Percentiles rank a stretch among this genome's conserved stretches.
phyloP scores from a whole-genome alignment of 2,888 invertebrate species.

The Conistra vaccinii region DNA sequence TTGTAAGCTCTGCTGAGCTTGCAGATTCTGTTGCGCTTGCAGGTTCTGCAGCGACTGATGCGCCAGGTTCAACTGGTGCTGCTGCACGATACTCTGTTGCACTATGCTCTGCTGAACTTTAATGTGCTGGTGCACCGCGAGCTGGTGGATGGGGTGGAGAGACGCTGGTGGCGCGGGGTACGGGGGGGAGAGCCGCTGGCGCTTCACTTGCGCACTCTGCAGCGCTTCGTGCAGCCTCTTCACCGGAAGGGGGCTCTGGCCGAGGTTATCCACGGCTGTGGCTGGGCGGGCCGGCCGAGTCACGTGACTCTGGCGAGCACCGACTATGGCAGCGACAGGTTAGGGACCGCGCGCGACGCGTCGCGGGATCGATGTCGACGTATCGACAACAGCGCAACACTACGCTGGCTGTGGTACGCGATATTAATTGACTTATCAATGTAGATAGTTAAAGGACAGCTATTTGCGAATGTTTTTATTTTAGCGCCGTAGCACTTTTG shows the following conservation, averaged over 20 bases:
- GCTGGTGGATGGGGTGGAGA: conserved; percentile 87
- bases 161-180: conserved; percentile 89
- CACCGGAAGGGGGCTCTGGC: conserved; percentile 90
- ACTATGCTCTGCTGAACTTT: conserved; percentile 89
- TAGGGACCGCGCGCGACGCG: conserved; percentile 84
- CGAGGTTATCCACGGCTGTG: conserved; percentile 91
- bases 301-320: conserved; percentile 90
- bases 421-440: conserved; percentile 77
- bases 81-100: conserved; percentile 88
- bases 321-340: conserved; percentile 85
- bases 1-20: conserved; percentile 77
- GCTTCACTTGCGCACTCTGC: conserved; percentile 91
- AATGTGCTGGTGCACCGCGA: conserved; percentile 88
- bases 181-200: conserved; percentile 91
- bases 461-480: conserved; percentile 76
- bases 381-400: conserved; percentile 80
- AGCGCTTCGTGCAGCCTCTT: conserved; percentile 92
- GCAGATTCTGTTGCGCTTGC: conserved; percentile 83
- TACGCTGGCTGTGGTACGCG: conserved; percentile 76
- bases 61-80: conserved; percentile 88
- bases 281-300: conserved; percentile 90
- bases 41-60: conserved; percentile 87
- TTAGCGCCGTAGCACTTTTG: conserved; percentile 82
- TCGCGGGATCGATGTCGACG: conserved; percentile 82
- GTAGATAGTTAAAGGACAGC: conserved; percentile 71